Conservation (phyloP, 1,140 invertebrate genomes). For the Lordiphosa clarofinis region DNA sequence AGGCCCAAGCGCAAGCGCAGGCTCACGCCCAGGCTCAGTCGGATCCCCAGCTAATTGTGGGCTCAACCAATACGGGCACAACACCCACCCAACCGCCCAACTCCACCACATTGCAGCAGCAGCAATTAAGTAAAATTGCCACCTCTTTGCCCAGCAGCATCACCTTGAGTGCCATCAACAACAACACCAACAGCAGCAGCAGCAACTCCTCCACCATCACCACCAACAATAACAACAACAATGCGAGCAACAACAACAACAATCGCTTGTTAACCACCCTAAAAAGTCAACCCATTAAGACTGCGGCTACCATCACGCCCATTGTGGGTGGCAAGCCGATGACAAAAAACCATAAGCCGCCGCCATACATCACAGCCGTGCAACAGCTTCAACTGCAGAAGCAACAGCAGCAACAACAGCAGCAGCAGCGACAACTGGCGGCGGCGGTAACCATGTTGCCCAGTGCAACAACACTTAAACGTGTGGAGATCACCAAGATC, state of each 20-base stretch:
- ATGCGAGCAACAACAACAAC: conserved; percentile 36
- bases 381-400: conserved; percentile 74
- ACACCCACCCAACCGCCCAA: conserved; percentile 63
- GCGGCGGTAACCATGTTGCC: conserved; percentile 76
- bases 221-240: conserved; percentile 38
- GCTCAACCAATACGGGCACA: conserved; percentile 85
- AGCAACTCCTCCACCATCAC: conserved; percentile 40
- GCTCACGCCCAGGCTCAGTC: conserved; percentile 24
- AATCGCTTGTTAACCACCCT: conserved; percentile 49
- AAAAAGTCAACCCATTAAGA: conserved; percentile 64
- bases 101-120: conserved; percentile 46
- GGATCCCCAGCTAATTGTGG: conserved; percentile 77
- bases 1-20: conserved; percentile 36
- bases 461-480: conserved; percentile 72
- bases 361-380: conserved; percentile 76
- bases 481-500: conserved; percentile 67
- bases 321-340: conserved; percentile 71
- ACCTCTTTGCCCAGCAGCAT: conserved; percentile 69
- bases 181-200: not conserved
- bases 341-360: conserved; percentile 79
- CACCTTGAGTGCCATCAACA: conserved; percentile 65
- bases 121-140: conserved; percentile 61
- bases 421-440: conserved; percentile 74
- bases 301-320: conserved; percentile 69
- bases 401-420: conserved; percentile 68